Percentiles rank a stretch among this genome's conserved stretches.
Evolutionary conservation across 1,140 invertebrate genomes (phyloP).

Genomic region (Berghia stephanieae): DNA sequence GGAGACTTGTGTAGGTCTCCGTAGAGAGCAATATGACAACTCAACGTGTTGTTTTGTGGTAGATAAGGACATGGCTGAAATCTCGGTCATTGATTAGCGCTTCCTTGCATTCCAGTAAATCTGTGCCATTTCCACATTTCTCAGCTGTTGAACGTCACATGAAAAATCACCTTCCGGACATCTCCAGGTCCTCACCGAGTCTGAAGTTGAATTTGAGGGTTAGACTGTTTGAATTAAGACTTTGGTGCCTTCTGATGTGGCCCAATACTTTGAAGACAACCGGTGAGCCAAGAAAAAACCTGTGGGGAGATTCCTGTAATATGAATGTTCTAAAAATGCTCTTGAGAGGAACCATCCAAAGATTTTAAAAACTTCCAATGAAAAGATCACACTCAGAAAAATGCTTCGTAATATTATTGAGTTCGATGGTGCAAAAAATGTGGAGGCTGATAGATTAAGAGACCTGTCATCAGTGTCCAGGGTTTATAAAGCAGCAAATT

Average conservation of each 20-base stretch:
- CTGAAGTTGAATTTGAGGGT: not conserved
- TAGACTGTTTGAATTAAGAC: not conserved
- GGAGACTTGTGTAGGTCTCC: not conserved
- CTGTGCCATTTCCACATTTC: conserved; percentile 5
- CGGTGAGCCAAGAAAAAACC: not conserved
- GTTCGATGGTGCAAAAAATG: not conserved
- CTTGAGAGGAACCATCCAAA: not conserved
- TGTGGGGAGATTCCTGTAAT: not conserved
- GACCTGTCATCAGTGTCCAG: not conserved
- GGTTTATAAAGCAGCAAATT: not conserved
- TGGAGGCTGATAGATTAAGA: not conserved
- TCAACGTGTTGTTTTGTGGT: not conserved
- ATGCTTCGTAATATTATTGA: not conserved
- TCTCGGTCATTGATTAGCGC: not conserved
- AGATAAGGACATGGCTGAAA: conserved; percentile 5
- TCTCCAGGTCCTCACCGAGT: not conserved
- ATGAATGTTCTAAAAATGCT: not conserved
- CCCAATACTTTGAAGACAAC: not conserved
- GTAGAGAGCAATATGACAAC: not conserved
- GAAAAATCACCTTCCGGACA: not conserved
- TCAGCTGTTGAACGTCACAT: not conserved
- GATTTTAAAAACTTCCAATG: not conserved
- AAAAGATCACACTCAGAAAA: not conserved
- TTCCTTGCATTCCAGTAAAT: not conserved
- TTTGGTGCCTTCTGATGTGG: not conserved